Evolutionary conservation across 2,797 vertebrate genomes (phyloP).

Genomic region (Phrynocephalus vlangalii): DNA sequence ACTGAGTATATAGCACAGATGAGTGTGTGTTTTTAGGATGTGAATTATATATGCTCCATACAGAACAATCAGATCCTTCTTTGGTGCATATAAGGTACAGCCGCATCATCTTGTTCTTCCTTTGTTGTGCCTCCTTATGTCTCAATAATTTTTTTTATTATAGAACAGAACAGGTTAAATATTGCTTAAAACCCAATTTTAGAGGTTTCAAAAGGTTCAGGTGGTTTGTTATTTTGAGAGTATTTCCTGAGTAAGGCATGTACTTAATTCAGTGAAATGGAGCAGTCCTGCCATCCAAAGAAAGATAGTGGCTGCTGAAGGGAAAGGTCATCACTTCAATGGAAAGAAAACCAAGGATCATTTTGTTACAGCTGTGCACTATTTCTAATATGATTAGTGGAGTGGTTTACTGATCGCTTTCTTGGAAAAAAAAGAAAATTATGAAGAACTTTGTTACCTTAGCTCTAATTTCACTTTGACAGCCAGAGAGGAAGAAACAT

Average conservation of each 20-base stretch:
- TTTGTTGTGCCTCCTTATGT: constrained; percentile 1
- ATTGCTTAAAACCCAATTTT: neutral
- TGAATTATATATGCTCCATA: constrained; percentile 19
- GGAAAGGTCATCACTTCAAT: neutral
- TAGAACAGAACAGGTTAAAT: constrained; percentile 2
- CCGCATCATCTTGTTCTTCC: neutral
- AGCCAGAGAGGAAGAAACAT: neutral
- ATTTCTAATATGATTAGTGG: neutral
- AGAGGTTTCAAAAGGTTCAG: neutral
- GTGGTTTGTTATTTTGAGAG: neutral
- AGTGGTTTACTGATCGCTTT: neutral
- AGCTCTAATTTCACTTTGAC: too few relatives aligned
- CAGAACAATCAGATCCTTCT: constrained; percentile 19
- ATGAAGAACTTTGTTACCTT: too few relatives aligned
- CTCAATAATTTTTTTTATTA: neutral
- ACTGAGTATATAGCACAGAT: constrained; percentile 11
- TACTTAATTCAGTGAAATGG: neutral
- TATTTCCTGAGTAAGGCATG: neutral
- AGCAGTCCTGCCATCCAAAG: neutral
- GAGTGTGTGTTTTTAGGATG: constrained; percentile 25
- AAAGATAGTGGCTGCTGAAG: neutral
- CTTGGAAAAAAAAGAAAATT: too few relatives aligned
- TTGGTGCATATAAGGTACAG: neutral
- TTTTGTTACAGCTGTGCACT: neutral
- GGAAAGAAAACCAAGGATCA: neutral